Base-by-base conservation (phyloP, 35 echinoderm and acorn worm species). In the Heliocidaris erythrogramma region DNA sequence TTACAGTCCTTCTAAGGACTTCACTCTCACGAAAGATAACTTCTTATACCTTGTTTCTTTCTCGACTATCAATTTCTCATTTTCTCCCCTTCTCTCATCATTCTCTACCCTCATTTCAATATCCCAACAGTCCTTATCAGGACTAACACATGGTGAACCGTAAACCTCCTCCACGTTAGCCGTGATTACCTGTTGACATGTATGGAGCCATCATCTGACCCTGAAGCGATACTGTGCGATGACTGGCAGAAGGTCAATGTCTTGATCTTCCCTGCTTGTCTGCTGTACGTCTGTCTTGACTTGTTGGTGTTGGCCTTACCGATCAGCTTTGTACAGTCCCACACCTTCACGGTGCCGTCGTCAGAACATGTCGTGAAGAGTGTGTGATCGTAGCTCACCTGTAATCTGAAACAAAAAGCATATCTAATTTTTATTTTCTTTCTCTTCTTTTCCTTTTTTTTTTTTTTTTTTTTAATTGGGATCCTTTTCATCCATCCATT, bases 321-420 rank as follows among this genome's bases (percentile, higher is more conserved):
- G n/a, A 97, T 93, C 47, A 99, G 94, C 94, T 96, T 96, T 1
- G 94, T 92, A 49, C 95, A 97, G 95, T 99, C 98, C 98, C 98
- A 99, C 4, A 99, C 95, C 92, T 99, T 99, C 2, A 99, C 98
- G 8, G 97, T 99, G 49, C 97, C 95, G 69, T 99, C 98, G 50
- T 96, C 94, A 8, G 98, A 99, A 69, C 97, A 95, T 0, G 97
- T 99, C 32, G 97, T 95, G 86, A 99, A 99, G 88, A 96, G 94
- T 9, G 59, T 96, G 93, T 99, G 98, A 85, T 99, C 98, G 48
- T 97, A 90, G 90, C 98, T 99, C 0, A 99, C 95, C 35, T 97
- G 94, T 49, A 99, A 94, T 88, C 98, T 99, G 92, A n/a, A 13
- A 27, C 32, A 16, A 60, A 48, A 91, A 94, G 59, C 13, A 31